Base-by-base conservation (phyloP, 2,888 invertebrate species). In the Ferdinandea cuprea region DNA sequence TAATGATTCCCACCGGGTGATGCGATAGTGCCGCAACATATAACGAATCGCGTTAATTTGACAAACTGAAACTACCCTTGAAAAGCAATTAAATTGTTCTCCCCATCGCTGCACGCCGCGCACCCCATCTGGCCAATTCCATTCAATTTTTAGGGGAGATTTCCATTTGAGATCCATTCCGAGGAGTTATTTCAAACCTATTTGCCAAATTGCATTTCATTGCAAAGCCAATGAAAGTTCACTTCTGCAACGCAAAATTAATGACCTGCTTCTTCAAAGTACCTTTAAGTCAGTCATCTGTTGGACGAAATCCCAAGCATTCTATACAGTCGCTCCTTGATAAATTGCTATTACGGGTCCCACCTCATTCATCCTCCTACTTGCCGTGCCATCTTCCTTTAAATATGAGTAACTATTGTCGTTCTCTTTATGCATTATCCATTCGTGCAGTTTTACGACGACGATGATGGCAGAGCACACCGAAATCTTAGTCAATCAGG, bases 401-500 rank as follows among this genome's bases (percentile, higher is more conserved):
- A 40, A 37, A 37, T 35, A 56, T 72, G 40, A 28, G 13, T 30
- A 3, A 25, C 25, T 15, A 37, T n/a, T 54, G n/a, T 30, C 6
- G 11, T 21, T 68, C 13, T 21, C 17, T 35, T 61, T 19, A 15
- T n/a, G n/a, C 13, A 37, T 37, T 37, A 19, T 65, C 37, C 25
- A 40, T 50, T 21, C 37, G 37, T 32, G 13, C 56, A 37, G 56
- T 25, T 28, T 42, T 59, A 42, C 42, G 42, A 42, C 15, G 30
- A 30, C 19, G 5, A 13, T 15, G 8, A n/a, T 28, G 6, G 48
- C 13, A 13, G 4, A 19, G 35, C 25, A 40, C 9, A 42, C 58
- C 17, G 7, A 50, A 50, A 50, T 30, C 21, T 54, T 30, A 40
- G 54, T 77, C 69, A 54, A 42, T 54, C 44, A 30, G 46, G 42